These are phyloP conservation scores for Zeus faber DNA, from an alignment of 2,113 vertebrate species.

Conservation along the genomic window DNA sequence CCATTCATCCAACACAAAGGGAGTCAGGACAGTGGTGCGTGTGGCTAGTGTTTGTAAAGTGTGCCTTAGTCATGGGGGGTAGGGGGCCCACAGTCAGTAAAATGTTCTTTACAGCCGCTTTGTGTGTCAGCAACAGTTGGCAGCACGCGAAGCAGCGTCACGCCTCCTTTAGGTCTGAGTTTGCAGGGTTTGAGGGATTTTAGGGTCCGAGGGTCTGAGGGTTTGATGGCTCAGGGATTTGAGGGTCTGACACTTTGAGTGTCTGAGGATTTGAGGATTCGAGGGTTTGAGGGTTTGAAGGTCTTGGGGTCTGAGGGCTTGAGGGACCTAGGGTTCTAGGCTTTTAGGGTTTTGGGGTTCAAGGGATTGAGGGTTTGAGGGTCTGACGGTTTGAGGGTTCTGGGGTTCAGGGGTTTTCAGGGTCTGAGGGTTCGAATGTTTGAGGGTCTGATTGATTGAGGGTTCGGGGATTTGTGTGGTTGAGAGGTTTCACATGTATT, in stretches of 20 bases:
- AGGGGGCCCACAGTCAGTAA: conserved; percentile 45
- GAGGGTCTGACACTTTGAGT: no score
- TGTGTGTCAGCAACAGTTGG: conserved; percentile 90
- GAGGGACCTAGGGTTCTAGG: no score
- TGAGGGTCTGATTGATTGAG: no score
- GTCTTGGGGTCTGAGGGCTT: no score
- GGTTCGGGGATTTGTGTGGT: no score
- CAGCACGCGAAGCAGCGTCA: conserved; percentile 83
- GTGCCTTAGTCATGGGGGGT: conserved; percentile 55
- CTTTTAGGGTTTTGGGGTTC: no score
- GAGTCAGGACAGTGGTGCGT: conserved; percentile 48
- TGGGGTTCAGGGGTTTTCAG: conserved; percentile 25
- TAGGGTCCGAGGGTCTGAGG: no score
- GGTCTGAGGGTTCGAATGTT: conserved; percentile 43
- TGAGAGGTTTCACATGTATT: no score
- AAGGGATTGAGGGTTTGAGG: no score
- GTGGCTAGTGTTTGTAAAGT: conserved; percentile 59
- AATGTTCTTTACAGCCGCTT: conserved; percentile 68
- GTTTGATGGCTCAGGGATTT: no score
- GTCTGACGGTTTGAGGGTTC: no score
- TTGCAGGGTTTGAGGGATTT: conserved; percentile 39
- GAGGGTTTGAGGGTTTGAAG: neutral
- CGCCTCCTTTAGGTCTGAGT: conserved; percentile 62
- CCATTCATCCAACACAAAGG: conserved; percentile 74
- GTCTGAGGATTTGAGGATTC: no score